Evolutionary conservation across 2,888 invertebrate genomes (phyloP), one percentile per base, ranked within the genome.

Genomic region (Hydraecia micacea): DNA sequence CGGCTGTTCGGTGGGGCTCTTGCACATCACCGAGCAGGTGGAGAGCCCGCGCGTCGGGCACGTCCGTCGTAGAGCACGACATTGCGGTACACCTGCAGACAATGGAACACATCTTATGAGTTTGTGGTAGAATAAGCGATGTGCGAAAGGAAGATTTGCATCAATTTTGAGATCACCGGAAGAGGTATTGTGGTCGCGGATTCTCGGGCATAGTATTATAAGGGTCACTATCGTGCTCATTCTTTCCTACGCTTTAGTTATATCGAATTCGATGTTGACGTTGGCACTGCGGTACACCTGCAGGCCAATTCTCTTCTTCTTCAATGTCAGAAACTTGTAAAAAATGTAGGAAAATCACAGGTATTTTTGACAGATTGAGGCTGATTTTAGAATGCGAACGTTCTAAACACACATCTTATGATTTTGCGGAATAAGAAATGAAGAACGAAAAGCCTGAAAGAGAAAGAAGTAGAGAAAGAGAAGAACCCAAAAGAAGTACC

Each of bases 1-100:
- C 18, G 96, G 96, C 92, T 96, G 96, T 79, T 97, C 96, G 18
- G 95, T 94, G 86, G 96, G 93, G 67, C 95, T 95, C 92, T 97
- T 97, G 93, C 95, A 95, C 67, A 96, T 90, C 75, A 95, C 94
- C n/a, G 93, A 89, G 89, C 95, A 93, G 0, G 95, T 95, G 93
- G 91, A 92, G 74, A 97, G 87, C 46, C 93, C 88, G 52, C 96
- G 94, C 0, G 63, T 63, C 36, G 94, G 89, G 68, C 91, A 83
- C 73, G 86, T 84, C 78, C 93, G 92, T 80, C 94, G 87, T 75
- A 93, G 86, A 25, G 94, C 80, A 42, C 96, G 95, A 84, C 96
- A 96, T 91, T 93, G 93, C 68, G 95, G 95, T 25, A 93, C 95
- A 60, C 95, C 95, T 91, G 93, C 74, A 87, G 89, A 46, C 79